phyloP scores from a whole-genome alignment of 2,888 invertebrate species.

The Lottia gigantea region DNA sequence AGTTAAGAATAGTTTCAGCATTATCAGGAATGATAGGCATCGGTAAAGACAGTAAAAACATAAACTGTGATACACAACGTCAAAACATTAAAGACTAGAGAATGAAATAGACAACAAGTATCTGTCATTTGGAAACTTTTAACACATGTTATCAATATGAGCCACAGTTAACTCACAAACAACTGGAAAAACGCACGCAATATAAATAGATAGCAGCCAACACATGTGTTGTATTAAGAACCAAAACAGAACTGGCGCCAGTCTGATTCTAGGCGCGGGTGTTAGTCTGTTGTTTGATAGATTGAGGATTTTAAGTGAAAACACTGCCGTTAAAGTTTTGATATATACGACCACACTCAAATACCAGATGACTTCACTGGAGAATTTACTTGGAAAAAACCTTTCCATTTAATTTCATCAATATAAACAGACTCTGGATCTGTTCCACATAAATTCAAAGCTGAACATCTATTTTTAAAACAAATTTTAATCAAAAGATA shows the following conservation, averaged over 20 bases:
- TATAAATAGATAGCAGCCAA: constrained; percentile 38
- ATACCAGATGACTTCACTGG: constrained; percentile 5
- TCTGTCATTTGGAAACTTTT: constrained; percentile 12
- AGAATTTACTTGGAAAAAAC: background rate
- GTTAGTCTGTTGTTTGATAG: constrained; percentile 35
- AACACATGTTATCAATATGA: constrained; percentile 37
- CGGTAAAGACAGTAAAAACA: constrained; percentile 15
- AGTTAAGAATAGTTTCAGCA: constrained; percentile 1
- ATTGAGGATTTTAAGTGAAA: constrained; percentile 33
- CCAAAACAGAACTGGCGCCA: constrained; percentile 54
- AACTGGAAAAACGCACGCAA: constrained; percentile 31
- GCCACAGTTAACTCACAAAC: constrained; percentile 20
- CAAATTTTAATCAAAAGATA: too few relatives aligned
- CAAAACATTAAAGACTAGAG: constrained; percentile 17
- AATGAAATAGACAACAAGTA: constrained; percentile 30
- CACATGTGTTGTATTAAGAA: constrained; percentile 53
- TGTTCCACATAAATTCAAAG: too few relatives aligned
- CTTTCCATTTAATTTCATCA: background rate
- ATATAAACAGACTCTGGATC: too few relatives aligned
- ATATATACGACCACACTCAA: constrained; percentile 11
- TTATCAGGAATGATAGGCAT: constrained; percentile 3
- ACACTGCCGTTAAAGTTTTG: constrained; percentile 27
- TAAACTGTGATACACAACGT: constrained; percentile 20
- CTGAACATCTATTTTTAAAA: too few relatives aligned
- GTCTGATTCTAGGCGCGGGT: constrained; percentile 36